Base-by-base conservation (phyloP, 2,113 vertebrate species). In the Oryzias melastigma region DNA sequence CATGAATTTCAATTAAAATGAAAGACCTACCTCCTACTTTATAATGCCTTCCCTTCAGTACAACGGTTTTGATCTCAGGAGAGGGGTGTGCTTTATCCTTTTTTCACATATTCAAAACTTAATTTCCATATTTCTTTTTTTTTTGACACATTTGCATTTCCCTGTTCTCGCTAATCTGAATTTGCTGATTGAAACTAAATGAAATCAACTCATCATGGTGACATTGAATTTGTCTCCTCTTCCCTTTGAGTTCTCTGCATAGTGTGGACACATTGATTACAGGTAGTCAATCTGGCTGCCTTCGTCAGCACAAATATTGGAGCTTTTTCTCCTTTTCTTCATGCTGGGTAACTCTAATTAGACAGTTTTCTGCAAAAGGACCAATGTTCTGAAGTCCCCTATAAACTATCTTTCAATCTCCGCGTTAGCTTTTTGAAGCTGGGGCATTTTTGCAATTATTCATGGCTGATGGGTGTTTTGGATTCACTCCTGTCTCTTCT, bases 1-100 rank as follows among this genome's bases (percentile, higher is more conserved):
- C 83, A 91, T 90, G 85, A 87, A 87, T 91, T 92, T 91, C 86
- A 92, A 91, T 93, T 91, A 91, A 92, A 91, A 91, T 82, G 81
- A 90, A 90, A 84, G 81, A 83, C 83, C 85, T 85, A 79, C 83
- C 84, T 91, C 74, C 86, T 80, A 71, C 85, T 88, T 87, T 85
- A 88, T 90, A 89, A 87, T 85, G 85, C 82, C 77, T 79, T 87
- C 84, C 78, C 80, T 83, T 84, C 82, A 81, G 78, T 86, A 73
- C 72, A 75, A 78, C 54, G 61, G 81, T 90, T 89, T 75, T 86
- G 75, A 84, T 88, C 87, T 88, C 78, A 51, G 71, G 84, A 86
- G 82, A 80, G 85, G 78, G 62, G 72, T 72, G 76, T 17, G 55
- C 77, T 84, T 84, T 77, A 82, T 82, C 78, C 86, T 80, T 79